A percentile compares a stretch with the other conserved stretches of the same genome.
Conservation (phyloP, 2,113 vertebrate species). For the Hippocampus zosterae region DNA sequence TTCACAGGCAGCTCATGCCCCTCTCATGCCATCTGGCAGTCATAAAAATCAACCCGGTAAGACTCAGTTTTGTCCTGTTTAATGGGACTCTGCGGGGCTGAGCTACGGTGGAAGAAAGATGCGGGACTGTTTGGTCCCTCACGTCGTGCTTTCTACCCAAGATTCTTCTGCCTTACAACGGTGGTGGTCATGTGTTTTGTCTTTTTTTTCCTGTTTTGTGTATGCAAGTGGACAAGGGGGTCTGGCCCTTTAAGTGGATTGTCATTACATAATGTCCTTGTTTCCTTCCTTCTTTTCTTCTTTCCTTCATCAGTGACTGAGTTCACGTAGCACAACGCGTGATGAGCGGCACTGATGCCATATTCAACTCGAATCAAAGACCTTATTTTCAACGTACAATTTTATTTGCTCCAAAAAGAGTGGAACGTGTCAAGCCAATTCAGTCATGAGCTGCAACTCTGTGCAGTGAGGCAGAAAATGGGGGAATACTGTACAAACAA, state of each 20-base stretch:
- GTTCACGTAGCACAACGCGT: constrained; percentile 19
- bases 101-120: constrained; percentile 54
- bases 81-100: constrained; percentile 41
- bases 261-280: constrained; percentile 7
- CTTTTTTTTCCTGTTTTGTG: not conserved
- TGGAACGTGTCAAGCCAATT: not conserved
- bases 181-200: not conserved
- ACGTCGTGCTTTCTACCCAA: constrained; percentile 57
- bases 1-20: constrained; percentile 51
- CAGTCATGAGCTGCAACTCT: not conserved
- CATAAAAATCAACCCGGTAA: constrained; percentile 77
- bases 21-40: constrained; percentile 82
- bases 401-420: not conserved
- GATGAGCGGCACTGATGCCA: constrained; percentile 31
- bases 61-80: constrained; percentile 67
- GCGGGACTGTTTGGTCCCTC: constrained; percentile 38
- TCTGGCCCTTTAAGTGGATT: constrained; percentile 10
- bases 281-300: constrained; percentile 18
- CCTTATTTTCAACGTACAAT: constrained; percentile 2
- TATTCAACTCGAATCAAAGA: constrained; percentile 27
- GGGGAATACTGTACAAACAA: not conserved
- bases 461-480: not conserved
- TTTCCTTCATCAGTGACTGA: constrained; percentile 36
- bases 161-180: not conserved
- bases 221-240: not conserved